Base-by-base conservation (phyloP, 2,113 vertebrate species). In the Triplophysa rosa region DNA sequence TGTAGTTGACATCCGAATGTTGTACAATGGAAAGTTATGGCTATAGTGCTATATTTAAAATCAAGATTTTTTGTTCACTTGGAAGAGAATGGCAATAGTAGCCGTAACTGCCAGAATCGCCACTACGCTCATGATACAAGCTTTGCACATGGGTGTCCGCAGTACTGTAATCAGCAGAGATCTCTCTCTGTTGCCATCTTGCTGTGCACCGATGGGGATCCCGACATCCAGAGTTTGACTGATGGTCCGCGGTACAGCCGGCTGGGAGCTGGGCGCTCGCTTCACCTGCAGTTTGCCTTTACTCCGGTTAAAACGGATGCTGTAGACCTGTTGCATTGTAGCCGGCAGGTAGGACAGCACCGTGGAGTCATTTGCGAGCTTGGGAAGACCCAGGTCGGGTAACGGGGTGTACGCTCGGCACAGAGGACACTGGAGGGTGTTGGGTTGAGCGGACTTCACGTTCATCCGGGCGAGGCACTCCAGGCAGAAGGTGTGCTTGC, bases 401-500 rank as follows among this genome's bases (percentile, higher is more conserved):
- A 94, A 87, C 0, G 89, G 72, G 0, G 93, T 93, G 23, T 80
- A 59, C 19, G 86, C 54, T 29, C 93, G 90, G 80, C 94, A 95
- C 78, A 94, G 86, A 0, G 94, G 93, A 79, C 94, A 95, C 87
- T 88, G 91, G 82, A 95, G 87, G 80, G 90, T 78, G 11, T 86
- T 82, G 4, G 93, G 91, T 81, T 91, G 86, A 0, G 81, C 0
- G 0, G 93, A 91, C 80, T 93, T 93, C 49, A 94, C 72, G 63
- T 93, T 94, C 26, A 95, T 93, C 75, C 93, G 90, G 0, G 93
- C 92, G 81, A 95, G 87, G 58, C 94, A 94, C 88, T 94, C 94
- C 83, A 94, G 87, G 80, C 94, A 95, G 90, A 95, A 94, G 1
- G 94, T 94, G 86, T 94, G 94, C 0, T 78, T 78, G 76, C 94